Evolutionary conservation across 2,888 invertebrate species (phyloP).

Genomic region (Epirrhoe tristata): DNA sequence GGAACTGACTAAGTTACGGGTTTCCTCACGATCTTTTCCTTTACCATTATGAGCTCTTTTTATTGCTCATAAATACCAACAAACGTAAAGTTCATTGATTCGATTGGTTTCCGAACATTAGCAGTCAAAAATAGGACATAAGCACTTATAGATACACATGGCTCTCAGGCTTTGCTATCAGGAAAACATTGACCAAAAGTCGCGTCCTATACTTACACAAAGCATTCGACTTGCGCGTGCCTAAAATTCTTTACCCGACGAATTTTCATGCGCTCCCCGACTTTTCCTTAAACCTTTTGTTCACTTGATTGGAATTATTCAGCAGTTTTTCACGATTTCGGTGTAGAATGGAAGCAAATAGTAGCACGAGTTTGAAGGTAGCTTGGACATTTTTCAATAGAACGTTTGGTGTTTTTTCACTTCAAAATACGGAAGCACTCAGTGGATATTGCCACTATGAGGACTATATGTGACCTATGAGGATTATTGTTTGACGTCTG

Average conservation of each 20-base stretch:
- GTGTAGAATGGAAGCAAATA: slow-evolving; percentile 11
- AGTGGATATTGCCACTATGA: too few species aligned
- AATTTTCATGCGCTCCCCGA: slow-evolving; percentile 36
- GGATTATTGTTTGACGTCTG: too few species aligned
- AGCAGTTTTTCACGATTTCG: slow-evolving; percentile 31
- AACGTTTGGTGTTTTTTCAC: background rate
- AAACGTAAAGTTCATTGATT: too few species aligned
- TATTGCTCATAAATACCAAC: too few species aligned
- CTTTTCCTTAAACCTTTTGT: slow-evolving; percentile 36
- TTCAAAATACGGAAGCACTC: background rate
- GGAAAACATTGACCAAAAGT: slow-evolving; percentile 4
- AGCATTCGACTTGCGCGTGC: slow-evolving; percentile 25
- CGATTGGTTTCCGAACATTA: too few species aligned
- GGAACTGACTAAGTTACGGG: too few species aligned
- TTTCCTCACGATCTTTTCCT: too few species aligned
- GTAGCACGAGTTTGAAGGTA: slow-evolving; percentile 5
- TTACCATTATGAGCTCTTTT: too few species aligned
- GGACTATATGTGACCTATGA: too few species aligned
- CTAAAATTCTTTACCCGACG: slow-evolving; percentile 37
- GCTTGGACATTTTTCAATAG: background rate
- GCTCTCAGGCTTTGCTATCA: too few species aligned
- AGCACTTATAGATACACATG: too few species aligned
- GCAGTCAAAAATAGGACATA: too few species aligned
- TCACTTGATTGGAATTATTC: slow-evolving; percentile 36
- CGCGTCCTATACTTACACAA: slow-evolving; percentile 9